A percentile compares a stretch with the other conserved stretches of the same genome.
Conservation (phyloP, 2,797 vertebrate genomes). For the Phataginus tricuspis region DNA sequence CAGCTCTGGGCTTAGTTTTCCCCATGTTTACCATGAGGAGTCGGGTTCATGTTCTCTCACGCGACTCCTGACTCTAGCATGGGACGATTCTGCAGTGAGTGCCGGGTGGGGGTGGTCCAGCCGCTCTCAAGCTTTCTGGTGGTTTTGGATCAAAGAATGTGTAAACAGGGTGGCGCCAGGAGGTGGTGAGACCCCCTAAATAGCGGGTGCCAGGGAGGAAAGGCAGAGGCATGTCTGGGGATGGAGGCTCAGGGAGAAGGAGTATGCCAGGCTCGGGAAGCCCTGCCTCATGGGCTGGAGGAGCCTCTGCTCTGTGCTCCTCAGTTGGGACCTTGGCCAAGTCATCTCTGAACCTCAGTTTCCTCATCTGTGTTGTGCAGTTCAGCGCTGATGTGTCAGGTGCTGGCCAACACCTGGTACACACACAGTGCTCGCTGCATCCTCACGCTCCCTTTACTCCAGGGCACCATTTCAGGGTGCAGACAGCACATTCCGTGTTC, state of each 20-base stretch:
- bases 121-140: neutral
- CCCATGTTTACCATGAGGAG: neutral
- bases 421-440: neutral
- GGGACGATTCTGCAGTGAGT: neutral
- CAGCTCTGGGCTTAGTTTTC: neutral
- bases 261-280: neutral
- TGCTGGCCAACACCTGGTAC: neutral
- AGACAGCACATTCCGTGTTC: neutral
- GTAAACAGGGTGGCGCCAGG: neutral
- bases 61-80: neutral
- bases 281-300: neutral
- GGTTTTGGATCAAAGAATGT: neutral
- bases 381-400: neutral
- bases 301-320: neutral
- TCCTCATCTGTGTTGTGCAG: neutral
- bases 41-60: rapidly evolving
- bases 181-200: neutral
- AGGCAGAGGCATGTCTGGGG: rapidly evolving
- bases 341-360: neutral
- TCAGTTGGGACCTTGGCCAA: neutral
- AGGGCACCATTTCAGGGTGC: neutral
- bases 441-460: neutral
- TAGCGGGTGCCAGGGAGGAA: neutral
- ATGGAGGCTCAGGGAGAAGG: neutral
- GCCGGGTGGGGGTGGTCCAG: neutral